Percentiles rank a stretch among this genome's conserved stretches.
Conservation (phyloP, 2,888 invertebrate species). For the Ophion ventricosus region DNA sequence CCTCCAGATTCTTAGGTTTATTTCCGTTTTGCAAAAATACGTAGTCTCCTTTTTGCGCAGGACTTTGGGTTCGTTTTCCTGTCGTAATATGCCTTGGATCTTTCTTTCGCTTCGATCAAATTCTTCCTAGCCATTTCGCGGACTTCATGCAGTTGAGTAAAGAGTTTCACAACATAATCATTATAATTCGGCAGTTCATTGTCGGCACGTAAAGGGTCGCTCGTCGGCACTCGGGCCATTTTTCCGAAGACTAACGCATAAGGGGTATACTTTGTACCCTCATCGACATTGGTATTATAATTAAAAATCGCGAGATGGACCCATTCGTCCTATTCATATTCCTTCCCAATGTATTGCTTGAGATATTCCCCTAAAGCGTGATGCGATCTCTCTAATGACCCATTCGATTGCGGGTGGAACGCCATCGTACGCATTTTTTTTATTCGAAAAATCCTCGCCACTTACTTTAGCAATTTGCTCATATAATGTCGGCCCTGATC, state of each 20-base stretch:
- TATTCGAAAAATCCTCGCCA: no score
- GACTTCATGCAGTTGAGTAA: conserved; percentile 14
- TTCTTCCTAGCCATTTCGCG: conserved; percentile 44
- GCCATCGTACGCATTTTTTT: no score
- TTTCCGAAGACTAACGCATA: no score
- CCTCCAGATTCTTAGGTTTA: conserved; percentile 44
- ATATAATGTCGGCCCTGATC: conserved; percentile 51
- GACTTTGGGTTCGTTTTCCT: conserved; percentile 1
- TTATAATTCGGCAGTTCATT: conserved; percentile 36
- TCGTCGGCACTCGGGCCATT: no score
- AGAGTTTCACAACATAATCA: conserved; percentile 50
- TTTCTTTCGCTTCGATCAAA: conserved; percentile 48
- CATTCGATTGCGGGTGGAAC: no score
- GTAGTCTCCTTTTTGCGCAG: conserved; percentile 47
- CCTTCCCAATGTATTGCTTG: no score
- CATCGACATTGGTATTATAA: conserved; percentile 61
- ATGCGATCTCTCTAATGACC: no score
- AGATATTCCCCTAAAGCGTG: no score
- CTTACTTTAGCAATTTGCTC: no score
- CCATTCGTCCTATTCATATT: no score
- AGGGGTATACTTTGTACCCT: conserved; percentile 39
- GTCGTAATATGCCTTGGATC: conserved; percentile 56
- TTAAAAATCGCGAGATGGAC: no score
- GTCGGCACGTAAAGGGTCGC: no score
- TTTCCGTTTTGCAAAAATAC: conserved; percentile 52